Evolutionary conservation across 2,888 invertebrate species (phyloP).

Genomic region (Leucozona laternaria): DNA sequence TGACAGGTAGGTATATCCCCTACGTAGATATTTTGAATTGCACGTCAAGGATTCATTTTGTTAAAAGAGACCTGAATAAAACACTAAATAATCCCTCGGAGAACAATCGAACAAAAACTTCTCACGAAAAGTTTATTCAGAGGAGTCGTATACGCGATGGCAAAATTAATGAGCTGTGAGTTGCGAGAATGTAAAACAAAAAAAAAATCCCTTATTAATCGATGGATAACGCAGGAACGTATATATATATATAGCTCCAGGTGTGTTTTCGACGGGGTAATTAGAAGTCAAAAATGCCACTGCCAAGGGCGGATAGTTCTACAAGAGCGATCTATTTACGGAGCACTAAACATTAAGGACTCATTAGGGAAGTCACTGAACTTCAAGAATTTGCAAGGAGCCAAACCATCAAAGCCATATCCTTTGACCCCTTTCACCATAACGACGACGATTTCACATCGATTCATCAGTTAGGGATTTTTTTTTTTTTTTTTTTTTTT

Average conservation of each 20-base stretch:
- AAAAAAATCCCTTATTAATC: conserved; percentile 56
- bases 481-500: neutral
- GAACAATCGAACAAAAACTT: conserved; percentile 23
- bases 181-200: neutral
- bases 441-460: neutral
- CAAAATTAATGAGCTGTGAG: conserved; percentile 67
- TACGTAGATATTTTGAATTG: neutral
- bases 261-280: conserved; percentile 22
- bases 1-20: neutral
- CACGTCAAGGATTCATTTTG: neutral
- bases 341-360: conserved; percentile 44
- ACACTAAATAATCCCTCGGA: conserved; percentile 34
- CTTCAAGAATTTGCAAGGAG: conserved; percentile 15
- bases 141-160: conserved; percentile 31
- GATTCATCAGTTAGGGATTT: neutral
- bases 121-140: conserved; percentile 7
- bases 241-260: too few species aligned
- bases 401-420: neutral
- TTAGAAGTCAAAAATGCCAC: conserved; percentile 41
- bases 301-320: neutral
- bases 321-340: conserved; percentile 6
- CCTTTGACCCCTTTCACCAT: neutral
- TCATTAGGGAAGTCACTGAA: conserved; percentile 61
- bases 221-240: conserved; percentile 55
- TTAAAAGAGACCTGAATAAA: neutral